Percentiles rank a stretch among this genome's conserved stretches.
phyloP scores from a whole-genome alignment of 2,888 invertebrate genomes.

The Fragum whitleyi region DNA sequence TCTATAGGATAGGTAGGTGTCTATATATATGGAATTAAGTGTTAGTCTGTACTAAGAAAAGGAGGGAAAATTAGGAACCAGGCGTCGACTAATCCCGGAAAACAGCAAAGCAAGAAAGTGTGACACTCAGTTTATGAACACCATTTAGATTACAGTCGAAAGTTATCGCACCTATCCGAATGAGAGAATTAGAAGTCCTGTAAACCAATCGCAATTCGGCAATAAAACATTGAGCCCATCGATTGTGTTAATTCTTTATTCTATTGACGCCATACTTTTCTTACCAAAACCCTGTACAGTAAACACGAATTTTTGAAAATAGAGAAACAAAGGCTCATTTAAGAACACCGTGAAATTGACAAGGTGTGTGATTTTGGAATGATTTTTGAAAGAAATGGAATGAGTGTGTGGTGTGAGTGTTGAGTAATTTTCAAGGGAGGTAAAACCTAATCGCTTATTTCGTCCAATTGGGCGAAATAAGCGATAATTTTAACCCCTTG shows the following conservation, averaged over 20 bases:
- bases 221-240: slow-evolving; percentile 19
- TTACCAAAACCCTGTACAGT: neutral
- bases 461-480: too few species aligned
- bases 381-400: too few species aligned
- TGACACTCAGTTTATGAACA: slow-evolving; percentile 16
- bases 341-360: too few species aligned
- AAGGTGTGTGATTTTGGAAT: too few species aligned
- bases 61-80: slow-evolving; percentile 14
- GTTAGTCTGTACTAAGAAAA: slow-evolving; percentile 1
- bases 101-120: slow-evolving; percentile 6
- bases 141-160: slow-evolving; percentile 16
- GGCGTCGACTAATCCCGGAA: slow-evolving; percentile 17
- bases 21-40: slow-evolving; percentile 11
- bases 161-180: slow-evolving; percentile 26
- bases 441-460: too few species aligned
- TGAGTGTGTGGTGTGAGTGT: too few species aligned
- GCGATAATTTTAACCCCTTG: too few species aligned
- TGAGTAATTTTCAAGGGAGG: too few species aligned
- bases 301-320: neutral
- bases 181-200: slow-evolving; percentile 20
- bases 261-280: slow-evolving; percentile 5
- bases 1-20: slow-evolving; percentile 7
- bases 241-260: slow-evolving; percentile 26
- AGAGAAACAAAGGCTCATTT: too few species aligned
- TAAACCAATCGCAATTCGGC: slow-evolving; percentile 21